Base-by-base conservation (phyloP, 1,140 invertebrate genomes). In the Araneus ventricosus region DNA sequence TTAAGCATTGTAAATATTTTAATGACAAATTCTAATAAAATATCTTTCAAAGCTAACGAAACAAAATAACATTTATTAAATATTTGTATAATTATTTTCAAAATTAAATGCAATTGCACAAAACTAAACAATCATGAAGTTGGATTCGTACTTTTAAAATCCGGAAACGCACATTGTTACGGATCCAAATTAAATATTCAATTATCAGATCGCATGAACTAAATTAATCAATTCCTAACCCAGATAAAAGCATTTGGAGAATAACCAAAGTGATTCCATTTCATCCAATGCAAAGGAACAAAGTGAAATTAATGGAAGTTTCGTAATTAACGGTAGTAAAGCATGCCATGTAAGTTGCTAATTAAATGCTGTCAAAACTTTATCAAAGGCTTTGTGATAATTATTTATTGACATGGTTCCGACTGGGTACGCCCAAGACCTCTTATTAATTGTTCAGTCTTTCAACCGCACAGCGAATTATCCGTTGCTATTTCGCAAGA, bases 241-340 rank as follows among this genome's bases (percentile, higher is more conserved):
- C 30, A 57, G 70, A 80, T 90, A 90, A 90, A 79, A 90, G 88
- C 88, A 80, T 79, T 79, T 90, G 20, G 41, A 30, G 45, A 63
- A 67, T 79, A 63, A 90, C 70, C 52, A 80, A 90, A 90, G 45
- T 63, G 37, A 90, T 90, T 90, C 88, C 39, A 20, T 90, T 90
- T 90, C 88, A 90, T 80, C 24, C 67, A 90, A 59, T 67, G 27
- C 70, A 63, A 90, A 90, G 88, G 67, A 90, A 90, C 88, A 63
- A 90, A 90, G 61, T 90, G 88, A 90, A 90, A 90, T 90, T 90
- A 90, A 90, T 90, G 88, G 61, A 90, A 90, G 67, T 90, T 79
- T 79, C 34, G 88, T 79, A 90, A 90, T 90, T 90, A 90, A 80
- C 67, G 67, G 67, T 34, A 27, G 88, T 80, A 90, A 57, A 90